These are phyloP conservation scores for Tenodera sinensis DNA, from an alignment of 2,888 invertebrate species.

Conservation along the genomic window DNA sequence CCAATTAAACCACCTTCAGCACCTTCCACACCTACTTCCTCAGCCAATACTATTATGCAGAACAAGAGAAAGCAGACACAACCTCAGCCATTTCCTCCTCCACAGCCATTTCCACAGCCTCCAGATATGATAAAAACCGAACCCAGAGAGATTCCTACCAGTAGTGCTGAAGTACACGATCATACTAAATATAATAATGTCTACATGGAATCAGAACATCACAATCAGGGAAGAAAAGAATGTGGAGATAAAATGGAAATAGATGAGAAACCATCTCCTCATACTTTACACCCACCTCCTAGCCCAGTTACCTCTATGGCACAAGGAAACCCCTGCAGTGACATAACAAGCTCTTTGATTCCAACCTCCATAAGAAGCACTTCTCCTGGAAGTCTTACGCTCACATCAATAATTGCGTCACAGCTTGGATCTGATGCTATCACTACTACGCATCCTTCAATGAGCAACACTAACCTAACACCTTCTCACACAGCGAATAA, in stretches of 20 bases:
- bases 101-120: conserved; percentile 34
- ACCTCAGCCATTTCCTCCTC: conserved; percentile 30
- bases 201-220: conserved; percentile 24
- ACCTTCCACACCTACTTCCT: conserved; percentile 37
- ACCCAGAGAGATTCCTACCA: conserved; percentile 35
- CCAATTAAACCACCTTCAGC: conserved; percentile 39
- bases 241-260: neutral
- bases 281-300: conserved; percentile 32
- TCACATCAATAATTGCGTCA: conserved; percentile 66
- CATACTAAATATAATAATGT: conserved; percentile 32
- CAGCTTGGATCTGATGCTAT: conserved; percentile 64
- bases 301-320: conserved; percentile 23
- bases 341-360: conserved; percentile 33
- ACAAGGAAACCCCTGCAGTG: conserved; percentile 29
- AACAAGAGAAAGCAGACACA: conserved; percentile 30
- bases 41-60: conserved; percentile 32
- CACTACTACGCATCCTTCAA: conserved; percentile 45
- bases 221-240: conserved; percentile 17
- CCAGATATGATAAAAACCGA: conserved; percentile 38
- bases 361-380: conserved; percentile 44
- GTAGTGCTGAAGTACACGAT: conserved; percentile 32
- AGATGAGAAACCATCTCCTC: conserved; percentile 26
- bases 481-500: conserved; percentile 37
- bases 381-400: conserved; percentile 63
- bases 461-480: conserved; percentile 29